phyloP scores from a whole-genome alignment of 2,888 invertebrate genomes.

The Junonia oenone region DNA sequence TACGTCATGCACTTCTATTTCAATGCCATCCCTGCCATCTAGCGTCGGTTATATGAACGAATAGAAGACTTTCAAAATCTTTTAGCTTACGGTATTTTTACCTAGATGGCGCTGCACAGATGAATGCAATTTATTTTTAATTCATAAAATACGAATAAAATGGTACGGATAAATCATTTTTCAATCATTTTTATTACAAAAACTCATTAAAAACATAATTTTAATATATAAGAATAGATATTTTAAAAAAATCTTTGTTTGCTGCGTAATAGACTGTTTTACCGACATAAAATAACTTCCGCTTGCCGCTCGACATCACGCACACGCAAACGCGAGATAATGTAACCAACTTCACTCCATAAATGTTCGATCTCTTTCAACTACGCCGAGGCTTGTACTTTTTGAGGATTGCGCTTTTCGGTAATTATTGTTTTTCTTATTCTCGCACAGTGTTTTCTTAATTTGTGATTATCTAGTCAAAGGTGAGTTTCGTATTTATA shows the following conservation, averaged over 20 bases:
- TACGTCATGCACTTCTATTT: no score
- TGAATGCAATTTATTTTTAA: background rate
- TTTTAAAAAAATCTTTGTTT: slow-evolving; percentile 31
- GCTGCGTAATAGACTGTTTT: slow-evolving; percentile 67
- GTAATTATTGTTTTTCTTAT: slow-evolving; percentile 67
- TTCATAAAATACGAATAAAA: background rate
- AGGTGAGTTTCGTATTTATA: slow-evolving; percentile 41
- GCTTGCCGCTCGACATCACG: slow-evolving; percentile 72
- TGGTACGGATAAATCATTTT: background rate
- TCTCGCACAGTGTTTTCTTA: slow-evolving; percentile 39
- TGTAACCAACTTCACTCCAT: slow-evolving; percentile 67
- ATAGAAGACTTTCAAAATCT: background rate
- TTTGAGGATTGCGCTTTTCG: slow-evolving; percentile 70
- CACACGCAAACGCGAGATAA: slow-evolving; percentile 55
- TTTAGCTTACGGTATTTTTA: no score
- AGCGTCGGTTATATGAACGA: background rate
- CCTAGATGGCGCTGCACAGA: slow-evolving; percentile 26
- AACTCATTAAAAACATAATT: background rate
- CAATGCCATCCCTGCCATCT: slow-evolving; percentile 7
- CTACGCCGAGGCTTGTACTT: slow-evolving; percentile 73
- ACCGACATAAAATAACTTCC: slow-evolving; percentile 57
- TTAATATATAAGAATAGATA: background rate
- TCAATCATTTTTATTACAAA: background rate
- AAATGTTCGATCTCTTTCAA: slow-evolving; percentile 75
- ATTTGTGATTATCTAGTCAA: slow-evolving; percentile 38